phyloP scores from a whole-genome alignment of 37 sponge, comb jelly and placozoan species.

The Chondrilla cf. caribensis region DNA sequence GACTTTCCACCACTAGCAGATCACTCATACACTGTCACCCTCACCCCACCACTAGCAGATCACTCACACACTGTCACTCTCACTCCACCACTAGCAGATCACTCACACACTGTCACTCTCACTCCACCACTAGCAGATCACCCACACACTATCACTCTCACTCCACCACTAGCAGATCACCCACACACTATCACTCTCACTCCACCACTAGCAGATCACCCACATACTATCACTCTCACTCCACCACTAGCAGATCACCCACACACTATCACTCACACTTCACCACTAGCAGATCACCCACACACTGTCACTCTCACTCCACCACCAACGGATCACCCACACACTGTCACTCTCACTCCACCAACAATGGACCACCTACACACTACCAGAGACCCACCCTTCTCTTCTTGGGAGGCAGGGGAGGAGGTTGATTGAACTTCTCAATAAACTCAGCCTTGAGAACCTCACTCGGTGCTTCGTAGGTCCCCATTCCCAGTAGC shows the following conservation, averaged over 20 bases:
- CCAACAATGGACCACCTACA: conserved; percentile 25
- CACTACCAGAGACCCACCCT: conserved; percentile 5
- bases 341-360: conserved; percentile 20
- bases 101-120: no score
- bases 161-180: conserved; percentile 3
- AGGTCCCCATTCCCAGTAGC: conserved; percentile 12
- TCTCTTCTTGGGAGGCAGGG: conserved; percentile 69
- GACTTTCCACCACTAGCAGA: no score
- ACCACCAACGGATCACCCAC: neutral
- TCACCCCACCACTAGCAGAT: neutral
- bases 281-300: conserved; percentile 17
- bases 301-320: neutral
- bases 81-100: no score
- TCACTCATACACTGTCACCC: no score
- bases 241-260: neutral
- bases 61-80: neutral
- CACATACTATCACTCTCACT: neutral
- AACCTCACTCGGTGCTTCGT: conserved; percentile 13
- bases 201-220: neutral
- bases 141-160: conserved; percentile 22
- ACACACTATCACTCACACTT: conserved; percentile 21
- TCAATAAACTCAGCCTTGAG: conserved; percentile 3
- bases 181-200: conserved; percentile 14
- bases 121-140: neutral
- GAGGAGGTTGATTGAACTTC: conserved; percentile 41